Percentiles rank a stretch among this genome's conserved stretches.
Conservation (phyloP, 2,888 invertebrate species). For the Flabesymbios commensalis region DNA sequence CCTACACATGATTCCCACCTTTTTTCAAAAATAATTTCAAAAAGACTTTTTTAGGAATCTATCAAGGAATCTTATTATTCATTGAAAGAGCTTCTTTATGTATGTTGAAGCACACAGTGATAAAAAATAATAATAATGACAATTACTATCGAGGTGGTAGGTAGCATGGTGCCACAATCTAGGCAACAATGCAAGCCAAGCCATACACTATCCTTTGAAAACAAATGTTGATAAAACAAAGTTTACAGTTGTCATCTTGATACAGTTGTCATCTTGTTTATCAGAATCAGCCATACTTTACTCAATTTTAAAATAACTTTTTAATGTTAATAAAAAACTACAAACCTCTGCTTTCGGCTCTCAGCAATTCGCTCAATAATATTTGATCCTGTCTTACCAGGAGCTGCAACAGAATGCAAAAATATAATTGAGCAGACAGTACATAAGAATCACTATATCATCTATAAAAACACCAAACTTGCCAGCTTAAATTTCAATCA, state of each 20-base stretch:
- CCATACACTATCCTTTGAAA: neutral
- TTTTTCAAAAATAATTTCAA: no score
- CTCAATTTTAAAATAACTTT: neutral
- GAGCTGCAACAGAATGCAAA: conserved; percentile 32
- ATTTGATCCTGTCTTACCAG: conserved; percentile 51
- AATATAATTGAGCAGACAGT: neutral
- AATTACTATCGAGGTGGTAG: no score
- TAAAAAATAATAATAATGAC: no score
- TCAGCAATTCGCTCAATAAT: conserved; percentile 56
- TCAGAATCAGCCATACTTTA: neutral
- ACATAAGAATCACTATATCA: neutral
- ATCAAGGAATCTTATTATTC: no score
- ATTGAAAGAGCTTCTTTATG: no score
- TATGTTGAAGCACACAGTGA: no score
- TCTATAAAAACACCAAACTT: neutral
- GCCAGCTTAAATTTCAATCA: neutral
- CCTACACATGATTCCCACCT: no score
- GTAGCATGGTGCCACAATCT: no score
- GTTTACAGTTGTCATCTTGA: neutral
- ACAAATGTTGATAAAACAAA: neutral
- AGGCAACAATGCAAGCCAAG: neutral
- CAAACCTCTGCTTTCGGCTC: conserved; percentile 48
- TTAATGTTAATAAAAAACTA: neutral
- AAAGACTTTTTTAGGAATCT: no score
- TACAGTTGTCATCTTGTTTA: neutral